Conservation (phyloP, 30 jellyfish, hydroid and myxozoan species). For the Phacellophora camtschatica region DNA sequence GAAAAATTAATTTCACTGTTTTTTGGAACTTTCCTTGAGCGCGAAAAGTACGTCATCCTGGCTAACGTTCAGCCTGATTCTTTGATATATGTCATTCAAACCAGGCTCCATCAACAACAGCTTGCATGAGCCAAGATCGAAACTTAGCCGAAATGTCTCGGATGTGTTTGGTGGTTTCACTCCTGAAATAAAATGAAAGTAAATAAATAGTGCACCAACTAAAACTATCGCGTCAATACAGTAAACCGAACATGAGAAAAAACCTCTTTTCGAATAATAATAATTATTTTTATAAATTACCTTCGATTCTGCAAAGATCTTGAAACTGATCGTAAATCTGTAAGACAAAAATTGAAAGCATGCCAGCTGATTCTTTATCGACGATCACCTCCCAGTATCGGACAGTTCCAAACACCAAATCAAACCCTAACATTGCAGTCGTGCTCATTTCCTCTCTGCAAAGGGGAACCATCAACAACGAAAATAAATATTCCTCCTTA, state of each 20-base stretch:
- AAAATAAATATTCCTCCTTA: no score
- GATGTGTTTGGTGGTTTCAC: slow-evolving; percentile 71
- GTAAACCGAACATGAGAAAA: no score
- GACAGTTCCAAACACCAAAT: no score
- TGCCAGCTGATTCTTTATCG: no score
- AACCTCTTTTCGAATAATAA: no score
- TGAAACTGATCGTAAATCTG: slow-evolving; percentile 87
- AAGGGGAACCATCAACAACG: no score
- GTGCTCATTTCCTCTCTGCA: no score
- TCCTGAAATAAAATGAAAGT: slow-evolving; percentile 17
- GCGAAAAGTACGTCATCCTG: slow-evolving; percentile 94
- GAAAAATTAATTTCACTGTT: no score
- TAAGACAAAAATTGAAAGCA: neutral
- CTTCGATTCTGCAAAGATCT: slow-evolving; percentile 87
- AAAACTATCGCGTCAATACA: no score
- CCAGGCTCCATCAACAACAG: slow-evolving; percentile 79
- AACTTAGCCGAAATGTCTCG: slow-evolving; percentile 73
- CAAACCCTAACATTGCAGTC: no score
- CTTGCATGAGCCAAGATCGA: slow-evolving; percentile 70
- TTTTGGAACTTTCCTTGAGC: slow-evolving; percentile 30
- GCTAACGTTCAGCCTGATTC: slow-evolving; percentile 77
- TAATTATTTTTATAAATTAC: no score
- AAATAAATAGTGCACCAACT: neutral
- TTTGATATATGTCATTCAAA: slow-evolving; percentile 69
- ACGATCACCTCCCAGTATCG: no score